These are phyloP conservation scores for Tetramorium parvispinum DNA, from an alignment of 1,140 invertebrate species.

Conservation along the genomic window DNA sequence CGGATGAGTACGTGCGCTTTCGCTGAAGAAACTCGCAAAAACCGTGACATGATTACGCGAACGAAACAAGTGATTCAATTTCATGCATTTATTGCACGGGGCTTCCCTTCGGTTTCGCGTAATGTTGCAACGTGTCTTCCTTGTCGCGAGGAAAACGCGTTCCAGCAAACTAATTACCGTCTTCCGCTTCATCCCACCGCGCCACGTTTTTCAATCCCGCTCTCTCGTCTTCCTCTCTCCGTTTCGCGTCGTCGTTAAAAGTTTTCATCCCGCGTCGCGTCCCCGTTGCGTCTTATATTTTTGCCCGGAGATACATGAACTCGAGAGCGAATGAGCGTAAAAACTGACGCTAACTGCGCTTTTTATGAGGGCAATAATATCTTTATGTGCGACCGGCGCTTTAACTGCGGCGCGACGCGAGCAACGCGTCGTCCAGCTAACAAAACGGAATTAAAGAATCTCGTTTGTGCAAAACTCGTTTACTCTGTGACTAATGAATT, in stretches of 20 bases:
- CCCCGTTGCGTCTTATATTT: conserved; percentile 29
- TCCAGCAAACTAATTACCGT: conserved; percentile 20
- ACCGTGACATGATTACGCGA: background rate
- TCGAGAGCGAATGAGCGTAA: conserved; percentile 38
- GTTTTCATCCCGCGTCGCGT: conserved; percentile 3
- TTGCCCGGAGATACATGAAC: conserved; percentile 41
- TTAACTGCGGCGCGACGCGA: conserved; percentile 24
- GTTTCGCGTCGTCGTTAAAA: conserved; percentile 22
- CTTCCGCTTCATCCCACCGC: background rate
- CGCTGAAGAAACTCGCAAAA: background rate
- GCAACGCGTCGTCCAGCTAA: conserved; percentile 2
- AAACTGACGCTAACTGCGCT: conserved; percentile 32
- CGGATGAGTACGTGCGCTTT: background rate
- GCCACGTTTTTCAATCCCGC: background rate
- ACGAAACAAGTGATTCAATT: conserved; percentile 30
- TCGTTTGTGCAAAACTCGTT: conserved; percentile 51
- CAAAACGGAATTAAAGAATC: conserved; percentile 57
- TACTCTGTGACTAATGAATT: conserved; percentile 57
- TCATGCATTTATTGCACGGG: background rate
- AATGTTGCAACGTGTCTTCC: background rate
- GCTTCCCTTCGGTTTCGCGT: conserved; percentile 13
- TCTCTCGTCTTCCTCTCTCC: background rate
- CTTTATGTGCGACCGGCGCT: conserved; percentile 48
- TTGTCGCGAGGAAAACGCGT: background rate
- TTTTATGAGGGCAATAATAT: conserved; percentile 54